These are phyloP conservation scores for Hirtodrosophila cameraria DNA, from an alignment of 2,888 invertebrate species.

Conservation along the genomic window DNA sequence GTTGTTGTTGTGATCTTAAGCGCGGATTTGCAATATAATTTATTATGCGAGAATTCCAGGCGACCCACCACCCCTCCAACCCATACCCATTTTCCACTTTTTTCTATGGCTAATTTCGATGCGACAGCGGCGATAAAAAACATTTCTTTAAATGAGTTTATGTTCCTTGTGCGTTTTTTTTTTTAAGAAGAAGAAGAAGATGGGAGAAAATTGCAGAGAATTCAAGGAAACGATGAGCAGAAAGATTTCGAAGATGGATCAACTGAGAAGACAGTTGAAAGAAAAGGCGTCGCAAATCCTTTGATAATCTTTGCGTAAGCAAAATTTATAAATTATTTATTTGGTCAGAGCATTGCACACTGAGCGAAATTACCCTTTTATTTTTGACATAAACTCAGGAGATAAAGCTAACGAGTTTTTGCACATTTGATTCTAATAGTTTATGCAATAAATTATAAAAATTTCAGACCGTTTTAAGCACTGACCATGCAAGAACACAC, in stretches of 20 bases:
- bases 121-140: slow-evolving; percentile 51
- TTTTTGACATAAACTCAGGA: too few relatives aligned
- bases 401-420: too few relatives aligned
- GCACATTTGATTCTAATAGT: too few relatives aligned
- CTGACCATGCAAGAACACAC: too few relatives aligned
- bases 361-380: too few relatives aligned
- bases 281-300: slow-evolving; percentile 50
- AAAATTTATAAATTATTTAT: slow-evolving; percentile 65
- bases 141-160: slow-evolving; percentile 63
- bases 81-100: slow-evolving; percentile 9
- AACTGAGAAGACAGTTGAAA: not conserved
- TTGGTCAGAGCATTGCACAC: too few relatives aligned
- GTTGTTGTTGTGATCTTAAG: slow-evolving; percentile 63
- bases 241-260: slow-evolving; percentile 5
- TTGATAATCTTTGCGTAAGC: slow-evolving; percentile 57
- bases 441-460: too few relatives aligned
- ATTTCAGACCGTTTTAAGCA: too few relatives aligned
- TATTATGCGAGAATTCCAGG: slow-evolving; percentile 65
- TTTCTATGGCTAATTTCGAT: slow-evolving; percentile 67
- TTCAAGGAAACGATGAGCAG: not conserved
- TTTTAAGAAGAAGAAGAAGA: too few relatives aligned
- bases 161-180: slow-evolving; percentile 1
- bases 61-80: slow-evolving; percentile 35
- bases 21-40: slow-evolving; percentile 73
- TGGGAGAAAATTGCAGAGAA: not conserved